Evolutionary conservation across 2,797 vertebrate genomes (phyloP).

Genomic region (Enteromius unitaeniatus): DNA sequence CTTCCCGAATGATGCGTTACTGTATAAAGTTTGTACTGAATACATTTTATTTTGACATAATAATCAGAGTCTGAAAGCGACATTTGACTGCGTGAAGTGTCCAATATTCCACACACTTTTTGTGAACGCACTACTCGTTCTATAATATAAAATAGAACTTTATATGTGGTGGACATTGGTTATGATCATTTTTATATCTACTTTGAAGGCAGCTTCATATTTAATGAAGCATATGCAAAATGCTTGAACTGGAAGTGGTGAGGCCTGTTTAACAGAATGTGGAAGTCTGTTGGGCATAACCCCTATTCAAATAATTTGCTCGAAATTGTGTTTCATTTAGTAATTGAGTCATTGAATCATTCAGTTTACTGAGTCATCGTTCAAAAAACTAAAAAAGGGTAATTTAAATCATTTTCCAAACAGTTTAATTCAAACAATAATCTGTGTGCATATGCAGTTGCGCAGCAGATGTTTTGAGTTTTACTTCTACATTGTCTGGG

Average conservation of each 20-base stretch:
- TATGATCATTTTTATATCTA: neutral
- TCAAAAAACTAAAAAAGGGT: neutral
- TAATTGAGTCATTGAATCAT: neutral
- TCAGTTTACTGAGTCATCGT: neutral
- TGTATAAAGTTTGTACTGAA: too few relatives aligned
- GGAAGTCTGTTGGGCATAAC: neutral
- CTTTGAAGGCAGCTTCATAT: neutral
- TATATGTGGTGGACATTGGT: neutral
- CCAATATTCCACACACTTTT: too few relatives aligned
- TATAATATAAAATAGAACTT: too few relatives aligned
- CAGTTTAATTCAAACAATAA: neutral
- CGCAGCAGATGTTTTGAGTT: neutral
- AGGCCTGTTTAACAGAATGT: neutral
- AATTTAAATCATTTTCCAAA: neutral
- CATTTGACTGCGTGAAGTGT: too few relatives aligned
- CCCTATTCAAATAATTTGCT: neutral
- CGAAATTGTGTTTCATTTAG: neutral
- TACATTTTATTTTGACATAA: too few relatives aligned
- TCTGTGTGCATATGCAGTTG: neutral
- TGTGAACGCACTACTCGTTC: too few relatives aligned
- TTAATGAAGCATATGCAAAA: too few relatives aligned
- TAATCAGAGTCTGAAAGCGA: too few relatives aligned
- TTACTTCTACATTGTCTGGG: neutral
- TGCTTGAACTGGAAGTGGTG: too few relatives aligned
- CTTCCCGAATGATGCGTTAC: neutral